Base-by-base conservation (phyloP, 2,797 vertebrate species). In the Tachyglossus aculeatus region DNA sequence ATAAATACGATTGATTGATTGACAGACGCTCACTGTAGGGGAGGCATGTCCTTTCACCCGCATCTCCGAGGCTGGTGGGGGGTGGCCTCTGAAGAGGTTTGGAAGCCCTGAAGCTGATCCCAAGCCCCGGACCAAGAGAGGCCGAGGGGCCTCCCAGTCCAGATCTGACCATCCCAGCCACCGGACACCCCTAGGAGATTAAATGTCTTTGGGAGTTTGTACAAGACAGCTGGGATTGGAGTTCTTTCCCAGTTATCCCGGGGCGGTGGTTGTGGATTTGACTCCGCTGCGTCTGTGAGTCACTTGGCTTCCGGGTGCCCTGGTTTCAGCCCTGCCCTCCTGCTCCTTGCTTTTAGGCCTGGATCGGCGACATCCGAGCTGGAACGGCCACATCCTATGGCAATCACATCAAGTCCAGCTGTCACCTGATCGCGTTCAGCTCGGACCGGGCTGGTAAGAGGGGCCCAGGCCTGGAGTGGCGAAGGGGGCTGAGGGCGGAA, bases 321-420 rank as follows among this genome's bases (percentile, higher is more conserved):
- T n/a, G n/a, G n/a, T n/a, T n/a, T n/a, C 21, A 40, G 9, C 10
- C 16, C 37, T 10, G 10, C 1, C 31, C 56, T 56, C 22, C 62
- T 45, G 7, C 27, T 53, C 19, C 77, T 43, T 73, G 5, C 33
- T 86, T 59, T 7, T 81, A 99, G 98, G 94, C 83, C 72, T 99
- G 98, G 96, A 96, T 98, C 48, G 82, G 80, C 74, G 91, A 92
- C 37, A 81, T 98, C 45, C 93, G 90, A 66, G 93, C 90, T 0
- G 93, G 92, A 59, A 93, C 94, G 1, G 15, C 89, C 21, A 10
- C 90, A 2, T 94, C 93, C 67, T 94, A 87, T 47, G 96, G 96
- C 33, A 96, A 88, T 88, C 95, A 95, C 3, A 96, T 98, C 83
- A 96, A 95, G 87, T 94, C 95, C 15, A 97, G 94, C 87, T 88